Conservation (phyloP, 2,113 vertebrate species). For the Cavia porcellus region DNA sequence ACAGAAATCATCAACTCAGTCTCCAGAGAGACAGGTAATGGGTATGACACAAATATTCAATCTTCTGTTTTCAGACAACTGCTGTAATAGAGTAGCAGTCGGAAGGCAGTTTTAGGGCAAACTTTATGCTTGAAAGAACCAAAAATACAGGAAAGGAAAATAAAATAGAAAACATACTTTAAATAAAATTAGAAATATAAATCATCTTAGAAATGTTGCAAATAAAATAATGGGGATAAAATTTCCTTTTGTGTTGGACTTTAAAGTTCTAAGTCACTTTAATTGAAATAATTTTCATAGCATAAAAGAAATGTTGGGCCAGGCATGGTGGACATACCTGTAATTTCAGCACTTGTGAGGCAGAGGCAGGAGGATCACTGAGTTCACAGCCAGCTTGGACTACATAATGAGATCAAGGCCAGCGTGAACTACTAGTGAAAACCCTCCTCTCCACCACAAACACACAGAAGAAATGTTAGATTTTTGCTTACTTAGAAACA, state of each 20-base stretch:
- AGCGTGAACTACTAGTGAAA: too few relatives aligned
- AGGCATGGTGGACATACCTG: too few relatives aligned
- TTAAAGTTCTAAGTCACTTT: slow-evolving; percentile 29
- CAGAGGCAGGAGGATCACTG: too few relatives aligned
- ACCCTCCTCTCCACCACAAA: too few relatives aligned
- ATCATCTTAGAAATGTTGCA: slow-evolving; percentile 46
- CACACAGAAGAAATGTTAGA: not conserved
- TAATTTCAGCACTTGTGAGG: too few relatives aligned
- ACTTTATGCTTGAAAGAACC: not conserved
- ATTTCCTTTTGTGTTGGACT: not conserved
- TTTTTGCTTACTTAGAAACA: slow-evolving; percentile 18
- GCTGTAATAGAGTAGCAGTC: not conserved
- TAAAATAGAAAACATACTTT: not conserved
- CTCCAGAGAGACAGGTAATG: slow-evolving; percentile 90
- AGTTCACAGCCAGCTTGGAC: too few relatives aligned
- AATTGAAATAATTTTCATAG: slow-evolving; percentile 30
- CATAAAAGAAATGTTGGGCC: not conserved
- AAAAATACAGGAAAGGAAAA: slow-evolving; percentile 32
- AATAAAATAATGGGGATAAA: not conserved
- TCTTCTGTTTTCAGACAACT: not conserved
- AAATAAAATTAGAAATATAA: slow-evolving; percentile 23
- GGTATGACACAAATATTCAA: not conserved
- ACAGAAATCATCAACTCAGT: slow-evolving; percentile 81
- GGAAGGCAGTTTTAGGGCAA: not conserved
- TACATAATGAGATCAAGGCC: too few relatives aligned